Evolutionary conservation across 2,888 invertebrate genomes (phyloP).

Genomic region (Athrips mouffetella): DNA sequence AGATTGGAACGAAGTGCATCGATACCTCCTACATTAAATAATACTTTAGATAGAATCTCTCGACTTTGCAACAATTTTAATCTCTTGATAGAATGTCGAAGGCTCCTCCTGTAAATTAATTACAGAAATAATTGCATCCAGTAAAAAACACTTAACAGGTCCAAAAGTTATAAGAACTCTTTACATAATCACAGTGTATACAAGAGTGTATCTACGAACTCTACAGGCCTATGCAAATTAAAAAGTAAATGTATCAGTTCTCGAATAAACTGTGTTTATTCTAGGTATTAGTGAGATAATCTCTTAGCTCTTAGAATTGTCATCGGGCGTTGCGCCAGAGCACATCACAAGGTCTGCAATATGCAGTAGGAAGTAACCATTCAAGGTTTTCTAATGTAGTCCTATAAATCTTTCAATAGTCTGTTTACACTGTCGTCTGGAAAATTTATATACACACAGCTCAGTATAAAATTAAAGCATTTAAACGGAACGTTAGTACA

Average conservation of each 20-base stretch:
- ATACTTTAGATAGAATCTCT: slow-evolving; percentile 28
- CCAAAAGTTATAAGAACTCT: not conserved
- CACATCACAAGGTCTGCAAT: slow-evolving; percentile 62
- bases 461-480: not conserved
- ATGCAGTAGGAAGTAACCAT: slow-evolving; percentile 63
- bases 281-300: slow-evolving; percentile 39
- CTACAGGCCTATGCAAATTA: too few relatives aligned
- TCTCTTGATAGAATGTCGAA: slow-evolving; percentile 56
- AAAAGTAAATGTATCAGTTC: too few relatives aligned
- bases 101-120: slow-evolving; percentile 55
- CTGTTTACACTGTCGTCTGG: slow-evolving; percentile 33
- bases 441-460: slow-evolving; percentile 28
- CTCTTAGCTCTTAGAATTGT: slow-evolving; percentile 29
- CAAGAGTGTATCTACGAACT: not conserved
- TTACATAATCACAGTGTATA: not conserved
- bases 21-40: too few relatives aligned
- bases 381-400: slow-evolving; percentile 51
- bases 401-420: slow-evolving; percentile 49
- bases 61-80: slow-evolving; percentile 46
- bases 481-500: not conserved
- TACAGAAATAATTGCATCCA: slow-evolving; percentile 12
- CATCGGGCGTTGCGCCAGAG: slow-evolving; percentile 51
- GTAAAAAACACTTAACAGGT: too few relatives aligned
- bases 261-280: slow-evolving; percentile 26
- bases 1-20: too few relatives aligned